A percentile compares a stretch with the other conserved stretches of the same genome.
Conservation (phyloP, 1,140 invertebrate species). For the Zaprionus lachaisei region DNA sequence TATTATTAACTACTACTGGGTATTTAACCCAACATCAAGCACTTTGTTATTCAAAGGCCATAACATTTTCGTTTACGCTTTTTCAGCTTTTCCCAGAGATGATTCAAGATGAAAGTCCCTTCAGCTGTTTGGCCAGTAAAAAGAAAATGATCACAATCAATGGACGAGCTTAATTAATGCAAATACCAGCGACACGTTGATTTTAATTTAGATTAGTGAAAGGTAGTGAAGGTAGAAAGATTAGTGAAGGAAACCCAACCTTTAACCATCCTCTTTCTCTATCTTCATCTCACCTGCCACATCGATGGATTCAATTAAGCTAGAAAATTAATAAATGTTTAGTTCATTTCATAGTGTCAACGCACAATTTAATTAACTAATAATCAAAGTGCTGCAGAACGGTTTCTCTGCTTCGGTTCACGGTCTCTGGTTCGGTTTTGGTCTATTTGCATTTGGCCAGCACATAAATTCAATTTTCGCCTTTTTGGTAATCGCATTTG, state of each 20-base stretch:
- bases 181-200: constrained; percentile 69
- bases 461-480: constrained; percentile 73
- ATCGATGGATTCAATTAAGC: constrained; percentile 61
- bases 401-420: constrained; percentile 27
- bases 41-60: neutral
- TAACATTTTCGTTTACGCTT: constrained; percentile 5
- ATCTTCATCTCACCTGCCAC: no score
- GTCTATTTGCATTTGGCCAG: constrained; percentile 43
- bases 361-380: constrained; percentile 78
- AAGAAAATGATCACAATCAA: constrained; percentile 74
- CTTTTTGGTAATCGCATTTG: constrained; percentile 67
- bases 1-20: neutral
- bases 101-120: constrained; percentile 20
- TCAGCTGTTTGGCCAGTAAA: constrained; percentile 25
- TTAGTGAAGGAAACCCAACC: no score
- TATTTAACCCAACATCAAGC: neutral
- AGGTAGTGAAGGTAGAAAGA: no score
- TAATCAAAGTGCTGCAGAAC: constrained; percentile 57
- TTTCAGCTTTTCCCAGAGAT: constrained; percentile 14
- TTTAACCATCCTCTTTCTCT: no score
- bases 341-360: constrained; percentile 66
- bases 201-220: constrained; percentile 79
- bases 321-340: constrained; percentile 73
- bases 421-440: constrained; percentile 1
- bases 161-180: constrained; percentile 73